Percentiles rank a stretch among this genome's conserved stretches.
phyloP scores from a whole-genome alignment of 2,888 invertebrate species.

The Plagodis pulveraria region DNA sequence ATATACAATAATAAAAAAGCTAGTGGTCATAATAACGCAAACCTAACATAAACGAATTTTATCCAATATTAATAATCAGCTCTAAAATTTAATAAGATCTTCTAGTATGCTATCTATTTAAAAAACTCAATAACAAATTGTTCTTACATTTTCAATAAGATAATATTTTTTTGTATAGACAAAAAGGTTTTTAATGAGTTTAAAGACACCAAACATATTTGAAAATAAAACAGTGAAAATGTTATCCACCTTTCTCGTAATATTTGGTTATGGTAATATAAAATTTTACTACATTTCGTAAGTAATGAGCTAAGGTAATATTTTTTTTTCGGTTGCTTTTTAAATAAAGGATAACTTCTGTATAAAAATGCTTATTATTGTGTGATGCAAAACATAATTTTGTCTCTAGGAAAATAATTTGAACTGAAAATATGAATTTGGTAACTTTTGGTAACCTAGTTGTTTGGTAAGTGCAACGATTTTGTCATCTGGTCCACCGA shows the following conservation, averaged over 20 bases:
- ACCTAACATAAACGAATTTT: too few species aligned
- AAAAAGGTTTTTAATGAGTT: constrained; percentile 30
- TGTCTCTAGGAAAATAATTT: too few species aligned
- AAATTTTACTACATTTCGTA: constrained; percentile 24
- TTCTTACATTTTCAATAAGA: constrained; percentile 1
- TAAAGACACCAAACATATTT: constrained; percentile 21
- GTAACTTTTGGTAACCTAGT: too few species aligned
- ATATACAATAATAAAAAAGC: too few species aligned
- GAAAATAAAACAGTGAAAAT: constrained; percentile 30
- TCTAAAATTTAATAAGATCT: not conserved
- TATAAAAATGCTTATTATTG: too few species aligned
- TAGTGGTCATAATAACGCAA: too few species aligned
- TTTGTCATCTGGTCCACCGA: too few species aligned
- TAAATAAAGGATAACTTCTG: too few species aligned
- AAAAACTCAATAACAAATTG: not conserved
- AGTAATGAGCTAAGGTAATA: not conserved
- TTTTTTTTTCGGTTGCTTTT: not conserved
- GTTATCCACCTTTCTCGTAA: constrained; percentile 23
- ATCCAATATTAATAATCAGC: too few species aligned
- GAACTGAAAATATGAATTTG: too few species aligned
- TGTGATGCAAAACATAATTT: too few species aligned
- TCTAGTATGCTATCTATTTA: not conserved
- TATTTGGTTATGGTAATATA: constrained; percentile 26
- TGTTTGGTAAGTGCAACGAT: too few species aligned
- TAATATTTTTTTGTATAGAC: constrained; percentile 4